Evolutionary conservation across 2,888 invertebrate genomes (phyloP), one percentile per base, ranked within the genome.

Genomic region (Empis livida): DNA sequence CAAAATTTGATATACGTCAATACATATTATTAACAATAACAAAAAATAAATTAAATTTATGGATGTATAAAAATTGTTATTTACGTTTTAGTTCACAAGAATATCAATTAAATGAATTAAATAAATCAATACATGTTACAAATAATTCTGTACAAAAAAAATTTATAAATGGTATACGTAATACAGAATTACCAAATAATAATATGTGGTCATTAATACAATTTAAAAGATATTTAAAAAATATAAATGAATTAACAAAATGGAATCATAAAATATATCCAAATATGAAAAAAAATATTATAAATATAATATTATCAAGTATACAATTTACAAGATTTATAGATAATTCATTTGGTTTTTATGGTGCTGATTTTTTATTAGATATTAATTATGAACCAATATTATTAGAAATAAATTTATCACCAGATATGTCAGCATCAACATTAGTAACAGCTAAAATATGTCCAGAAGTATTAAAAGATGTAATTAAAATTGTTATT

Each of bases 351-450:
- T 94, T 92, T 67, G 93, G 94, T 65, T 63, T 92, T 35, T 93
- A 89, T 62, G 94, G 93, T 8, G 92, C 92, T 45, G 94, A 95
- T 70, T 94, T 94, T 64, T 84, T 94, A 74, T 65, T 94, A 37
- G 84, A 87, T 48, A 83, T 90, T 59, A 82, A 88, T 58, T 86
- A 80, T 56, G 77, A 80, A 51, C 91, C 92, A 0, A 92, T 91
- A 84, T 70, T 94, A 51, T 86, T 95, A 57, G 94, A 95, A 73
- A 91, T 94, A 54, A 94, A 95, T 71, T 85, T 88, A 2, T 82
- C 84, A 60, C 93, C 93, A 0, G 84, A 90, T 66, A 77, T 94
- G 68, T 74, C 77, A 51, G 75, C 81, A 20, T 90, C 88, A 23
- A 93, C 93, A 0, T 78, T 78, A 48, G 80, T 93, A 11, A 94